Conservation (phyloP, 2,113 vertebrate species). For the Nyctibius bracteatus region DNA sequence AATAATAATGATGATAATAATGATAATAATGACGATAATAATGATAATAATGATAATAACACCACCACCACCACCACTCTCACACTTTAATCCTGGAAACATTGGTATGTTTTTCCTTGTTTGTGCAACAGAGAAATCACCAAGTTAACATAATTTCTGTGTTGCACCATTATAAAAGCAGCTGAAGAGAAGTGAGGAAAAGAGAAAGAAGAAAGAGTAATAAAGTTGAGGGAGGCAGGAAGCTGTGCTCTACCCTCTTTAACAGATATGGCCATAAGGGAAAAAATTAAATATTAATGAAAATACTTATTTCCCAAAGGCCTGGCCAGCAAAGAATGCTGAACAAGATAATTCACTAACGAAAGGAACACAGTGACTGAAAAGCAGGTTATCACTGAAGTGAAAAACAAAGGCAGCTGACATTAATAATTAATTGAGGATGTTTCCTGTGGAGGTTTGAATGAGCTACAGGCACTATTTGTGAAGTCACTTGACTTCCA, state of each 20-base stretch:
- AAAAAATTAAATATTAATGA: constrained; percentile 70
- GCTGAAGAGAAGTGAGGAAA: neutral
- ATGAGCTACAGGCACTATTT: constrained; percentile 51
- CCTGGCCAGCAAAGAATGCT: constrained; percentile 45
- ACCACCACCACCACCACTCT: neutral
- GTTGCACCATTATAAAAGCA: neutral
- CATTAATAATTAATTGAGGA: constrained; percentile 80
- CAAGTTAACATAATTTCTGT: neutral
- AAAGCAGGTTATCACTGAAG: constrained; percentile 68
- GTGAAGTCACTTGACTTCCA: constrained; percentile 56
- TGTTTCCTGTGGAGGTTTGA: constrained; percentile 57
- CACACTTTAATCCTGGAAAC: neutral
- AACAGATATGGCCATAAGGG: neutral
- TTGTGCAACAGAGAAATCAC: neutral
- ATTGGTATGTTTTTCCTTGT: neutral
- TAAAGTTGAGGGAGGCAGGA: neutral
- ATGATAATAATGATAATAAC: neutral
- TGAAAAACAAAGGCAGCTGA: constrained; percentile 72
- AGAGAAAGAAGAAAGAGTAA: neutral
- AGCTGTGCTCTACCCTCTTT: neutral
- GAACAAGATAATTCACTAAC: constrained; percentile 51
- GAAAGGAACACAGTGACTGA: constrained; percentile 14
- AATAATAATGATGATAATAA: neutral
- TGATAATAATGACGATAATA: too few species aligned
- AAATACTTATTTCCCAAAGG: constrained; percentile 62